These are phyloP conservation scores for Sander vitreus DNA, from an alignment of 2,113 vertebrate genomes.

Conservation along the genomic window DNA sequence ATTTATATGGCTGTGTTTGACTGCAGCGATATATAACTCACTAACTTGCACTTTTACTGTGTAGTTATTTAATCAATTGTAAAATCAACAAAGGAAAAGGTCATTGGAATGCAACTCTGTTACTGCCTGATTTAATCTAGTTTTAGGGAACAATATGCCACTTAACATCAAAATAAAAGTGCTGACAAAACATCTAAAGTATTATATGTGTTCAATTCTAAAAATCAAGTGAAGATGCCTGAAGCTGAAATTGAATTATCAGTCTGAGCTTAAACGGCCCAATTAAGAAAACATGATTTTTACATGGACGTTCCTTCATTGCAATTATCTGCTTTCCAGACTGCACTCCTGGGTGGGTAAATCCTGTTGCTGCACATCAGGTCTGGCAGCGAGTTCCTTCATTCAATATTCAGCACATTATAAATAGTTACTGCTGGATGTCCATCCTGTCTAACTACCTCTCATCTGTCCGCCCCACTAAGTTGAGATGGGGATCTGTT, in stretches of 20 bases:
- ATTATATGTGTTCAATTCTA: slow-evolving; percentile 8
- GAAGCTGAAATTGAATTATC: slow-evolving; percentile 11
- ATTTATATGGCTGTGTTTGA: slow-evolving; percentile 15
- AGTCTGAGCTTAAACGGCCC: not conserved
- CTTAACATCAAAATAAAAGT: not conserved
- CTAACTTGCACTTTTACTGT: not conserved
- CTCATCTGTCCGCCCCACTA: slow-evolving; percentile 26
- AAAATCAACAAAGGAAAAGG: slow-evolving; percentile 20
- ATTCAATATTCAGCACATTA: slow-evolving; percentile 44
- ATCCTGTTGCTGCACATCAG: slow-evolving; percentile 18
- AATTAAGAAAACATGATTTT: slow-evolving; percentile 34
- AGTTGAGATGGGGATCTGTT: not conserved
- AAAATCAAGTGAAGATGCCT: slow-evolving; percentile 7
- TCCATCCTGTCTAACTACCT: slow-evolving; percentile 13
- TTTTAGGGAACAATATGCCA: slow-evolving; percentile 10
- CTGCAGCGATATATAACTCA: slow-evolving; percentile 10
- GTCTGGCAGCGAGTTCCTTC: slow-evolving; percentile 32
- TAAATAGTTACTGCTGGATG: slow-evolving; percentile 37
- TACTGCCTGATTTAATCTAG: not conserved
- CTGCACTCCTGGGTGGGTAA: slow-evolving; percentile 7
- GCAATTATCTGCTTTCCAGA: slow-evolving; percentile 15
- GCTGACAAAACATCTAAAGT: slow-evolving; percentile 28
- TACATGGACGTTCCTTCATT: slow-evolving; percentile 26
- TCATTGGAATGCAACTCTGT: slow-evolving; percentile 17
- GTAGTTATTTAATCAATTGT: slow-evolving; percentile 23